A percentile compares a stretch with the other conserved stretches of the same genome.
Conservation (phyloP, 92 coral and sea anemone species). For the Zoanthus sociatus region DNA sequence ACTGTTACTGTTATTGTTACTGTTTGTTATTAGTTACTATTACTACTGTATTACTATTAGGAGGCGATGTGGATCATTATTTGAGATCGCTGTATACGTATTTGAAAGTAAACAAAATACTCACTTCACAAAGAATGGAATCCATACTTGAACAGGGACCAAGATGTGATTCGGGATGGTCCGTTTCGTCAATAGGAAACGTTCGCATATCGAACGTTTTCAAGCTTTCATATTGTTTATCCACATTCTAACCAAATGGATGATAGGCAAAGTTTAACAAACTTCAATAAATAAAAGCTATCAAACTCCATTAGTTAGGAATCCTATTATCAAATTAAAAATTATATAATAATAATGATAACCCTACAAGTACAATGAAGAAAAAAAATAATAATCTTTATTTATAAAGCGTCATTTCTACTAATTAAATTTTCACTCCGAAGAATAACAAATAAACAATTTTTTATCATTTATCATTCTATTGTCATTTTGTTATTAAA, state of each 20-base stretch:
- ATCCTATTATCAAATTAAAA: background rate
- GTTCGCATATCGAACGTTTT: slow-evolving; percentile 21
- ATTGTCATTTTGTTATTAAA: too few relatives aligned
- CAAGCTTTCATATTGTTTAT: slow-evolving; percentile 18
- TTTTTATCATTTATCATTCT: too few relatives aligned
- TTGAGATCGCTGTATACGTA: too few relatives aligned
- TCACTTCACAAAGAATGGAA: slow-evolving; percentile 9
- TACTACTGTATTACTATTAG: too few relatives aligned
- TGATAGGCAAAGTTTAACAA: background rate
- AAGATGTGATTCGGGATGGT: slow-evolving; percentile 26
- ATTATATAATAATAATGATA: too few relatives aligned
- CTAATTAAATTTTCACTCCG: background rate
- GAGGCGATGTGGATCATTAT: background rate
- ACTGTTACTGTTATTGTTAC: too few relatives aligned
- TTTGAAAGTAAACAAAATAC: background rate
- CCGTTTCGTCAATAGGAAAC: background rate
- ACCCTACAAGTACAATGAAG: too few relatives aligned
- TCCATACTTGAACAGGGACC: slow-evolving; percentile 26
- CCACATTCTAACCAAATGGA: slow-evolving; percentile 5
- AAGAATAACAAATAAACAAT: too few relatives aligned
- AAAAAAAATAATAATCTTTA: too few relatives aligned
- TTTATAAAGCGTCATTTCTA: background rate
- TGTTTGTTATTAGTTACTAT: too few relatives aligned
- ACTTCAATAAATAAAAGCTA: background rate
- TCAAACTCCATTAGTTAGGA: background rate